Evolutionary conservation across 2,888 invertebrate genomes (phyloP), one percentile per base, ranked within the genome.

Genomic region (Ormyrus nitidulus): DNA sequence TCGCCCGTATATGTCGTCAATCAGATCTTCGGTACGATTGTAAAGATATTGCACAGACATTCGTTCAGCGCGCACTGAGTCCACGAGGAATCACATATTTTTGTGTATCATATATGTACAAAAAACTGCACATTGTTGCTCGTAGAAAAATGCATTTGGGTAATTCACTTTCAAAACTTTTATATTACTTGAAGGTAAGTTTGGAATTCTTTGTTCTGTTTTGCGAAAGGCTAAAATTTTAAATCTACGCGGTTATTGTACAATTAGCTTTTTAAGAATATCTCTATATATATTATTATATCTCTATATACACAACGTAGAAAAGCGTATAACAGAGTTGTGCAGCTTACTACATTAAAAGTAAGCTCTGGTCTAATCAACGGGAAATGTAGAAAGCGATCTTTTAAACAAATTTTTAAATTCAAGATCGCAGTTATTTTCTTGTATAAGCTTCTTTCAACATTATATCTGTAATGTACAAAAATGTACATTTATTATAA

Each of bases 101-200:
- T 34, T 34, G 34, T 34, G 34, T 13, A 65, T 65, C 19, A 13
- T 44, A 56, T 75, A 75, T 66, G 59, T 75, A 66, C 66, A 75
- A 75, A 75, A 34, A 34, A 66, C 51, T 13, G 49, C 56, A 66
- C 74, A 75, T 75, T 58, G 59, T 70, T 75, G 46, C 34, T 58
- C 58, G 0, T 34, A 44, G 58, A 61, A 75, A 68, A 75, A 75
- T 68, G 59, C 48, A 68, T 61, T 34, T 56, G 11, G 44, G 53
- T 10, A 34, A 44, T 68, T 11, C 34, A 0, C 13, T 62, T 5
- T 13, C 11, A 34, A 10, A n/a, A 10, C 44, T 44, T 11, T 51
- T 19, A 13, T 49, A 46, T 59, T 59, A 70, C 58, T 13, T 5
- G 1, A n/a, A 62, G 48, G 48, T 48, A 11, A 46, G 5, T 62